Evolutionary conservation across 2,797 vertebrate genomes (phyloP).

Genomic region (Eleutherodactylus coqui): DNA sequence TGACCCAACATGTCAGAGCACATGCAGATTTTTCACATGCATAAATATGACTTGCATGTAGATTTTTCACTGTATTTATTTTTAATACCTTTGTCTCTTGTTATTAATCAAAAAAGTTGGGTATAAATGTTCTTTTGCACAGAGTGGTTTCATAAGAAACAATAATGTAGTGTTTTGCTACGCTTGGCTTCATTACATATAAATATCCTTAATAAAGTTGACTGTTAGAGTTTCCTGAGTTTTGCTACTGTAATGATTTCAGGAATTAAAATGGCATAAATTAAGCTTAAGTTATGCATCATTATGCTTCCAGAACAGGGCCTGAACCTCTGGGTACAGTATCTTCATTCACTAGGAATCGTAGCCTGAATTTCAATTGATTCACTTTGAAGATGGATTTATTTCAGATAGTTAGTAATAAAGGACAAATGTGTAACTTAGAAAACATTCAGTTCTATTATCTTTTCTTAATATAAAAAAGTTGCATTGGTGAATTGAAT

Average conservation of each 20-base stretch:
- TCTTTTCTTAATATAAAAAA: background rate
- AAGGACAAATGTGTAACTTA: background rate
- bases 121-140: conserved; percentile 27
- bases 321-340: background rate
- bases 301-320: background rate
- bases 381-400: background rate
- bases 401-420: background rate
- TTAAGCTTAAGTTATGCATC: conserved; percentile 13
- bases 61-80: conserved; percentile 13
- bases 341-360: conserved; percentile 27
- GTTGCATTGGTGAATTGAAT: background rate
- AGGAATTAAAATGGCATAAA: conserved; percentile 18
- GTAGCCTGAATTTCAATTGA: background rate
- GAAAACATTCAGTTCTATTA: background rate
- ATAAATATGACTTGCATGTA: conserved; percentile 31
- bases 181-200: conserved; percentile 17
- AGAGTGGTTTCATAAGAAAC: conserved; percentile 19
- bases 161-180: conserved; percentile 34
- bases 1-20: conserved; percentile 42
- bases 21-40: conserved; percentile 29
- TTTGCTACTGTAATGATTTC: conserved; percentile 30
- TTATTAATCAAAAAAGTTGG: conserved; percentile 42
- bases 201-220: conserved; percentile 30
- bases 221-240: conserved; percentile 5
- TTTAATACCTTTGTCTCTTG: conserved; percentile 35